phyloP scores from a whole-genome alignment of 2,888 invertebrate species.

The Campoplex nolae region DNA sequence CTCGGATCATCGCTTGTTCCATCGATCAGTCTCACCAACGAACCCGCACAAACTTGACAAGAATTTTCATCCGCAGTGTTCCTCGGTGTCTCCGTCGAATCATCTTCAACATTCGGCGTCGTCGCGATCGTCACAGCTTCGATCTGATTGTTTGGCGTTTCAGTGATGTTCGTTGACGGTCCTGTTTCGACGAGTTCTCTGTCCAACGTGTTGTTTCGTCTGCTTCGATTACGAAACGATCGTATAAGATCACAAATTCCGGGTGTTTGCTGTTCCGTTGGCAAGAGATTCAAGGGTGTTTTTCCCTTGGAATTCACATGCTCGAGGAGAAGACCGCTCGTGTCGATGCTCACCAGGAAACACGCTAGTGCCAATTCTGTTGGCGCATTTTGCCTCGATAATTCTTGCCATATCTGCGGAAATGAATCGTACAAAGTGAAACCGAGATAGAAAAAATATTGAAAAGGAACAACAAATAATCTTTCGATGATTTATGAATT shows the following conservation, averaged over 20 bases:
- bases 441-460: not conserved
- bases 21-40: slow-evolving; percentile 63
- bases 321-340: slow-evolving; percentile 76
- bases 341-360: slow-evolving; percentile 86
- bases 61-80: slow-evolving; percentile 69
- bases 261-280: slow-evolving; percentile 83
- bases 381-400: slow-evolving; percentile 79
- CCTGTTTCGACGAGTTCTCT: slow-evolving; percentile 11
- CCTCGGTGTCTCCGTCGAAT: slow-evolving; percentile 60
- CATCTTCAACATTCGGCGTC: slow-evolving; percentile 58
- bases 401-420: slow-evolving; percentile 83
- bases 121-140: slow-evolving; percentile 52
- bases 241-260: slow-evolving; percentile 86
- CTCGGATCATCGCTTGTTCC: slow-evolving; percentile 72
- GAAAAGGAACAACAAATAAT: not conserved
- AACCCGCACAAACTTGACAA: slow-evolving; percentile 73
- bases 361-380: slow-evolving; percentile 89
- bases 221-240: slow-evolving; percentile 77
- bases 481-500: too few relatives aligned
- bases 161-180: slow-evolving; percentile 63
- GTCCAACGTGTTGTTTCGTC: slow-evolving; percentile 30
- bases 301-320: slow-evolving; percentile 89
- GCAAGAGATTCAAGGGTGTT: slow-evolving; percentile 89
- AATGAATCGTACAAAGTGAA: not conserved
- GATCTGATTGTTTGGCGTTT: slow-evolving; percentile 51